Evolutionary conservation across 2,888 invertebrate species (phyloP).

Genomic region (Melanophora roralis): DNA sequence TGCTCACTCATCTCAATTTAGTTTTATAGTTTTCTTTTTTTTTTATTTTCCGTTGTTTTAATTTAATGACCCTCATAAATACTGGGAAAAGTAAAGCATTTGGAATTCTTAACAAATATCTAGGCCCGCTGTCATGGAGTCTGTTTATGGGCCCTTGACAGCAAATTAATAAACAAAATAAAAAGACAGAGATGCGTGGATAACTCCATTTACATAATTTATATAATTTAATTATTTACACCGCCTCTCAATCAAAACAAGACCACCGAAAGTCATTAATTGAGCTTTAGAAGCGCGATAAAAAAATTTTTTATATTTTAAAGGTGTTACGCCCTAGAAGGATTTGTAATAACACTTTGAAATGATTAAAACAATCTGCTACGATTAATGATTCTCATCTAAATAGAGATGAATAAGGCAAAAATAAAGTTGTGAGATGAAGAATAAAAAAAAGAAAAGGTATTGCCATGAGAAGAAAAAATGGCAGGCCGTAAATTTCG

Average conservation of each 20-base stretch:
- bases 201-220: conserved; percentile 39
- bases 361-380: no score
- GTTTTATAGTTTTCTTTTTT: conserved; percentile 3
- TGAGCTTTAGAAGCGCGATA: no score
- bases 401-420: no score
- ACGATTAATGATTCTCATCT: no score
- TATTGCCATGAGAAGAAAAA: no score
- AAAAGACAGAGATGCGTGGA: conserved; percentile 4
- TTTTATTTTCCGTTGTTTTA: conserved; percentile 26
- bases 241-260: conserved; percentile 36
- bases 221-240: conserved; percentile 37
- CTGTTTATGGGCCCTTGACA: conserved; percentile 45
- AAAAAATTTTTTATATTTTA: no score
- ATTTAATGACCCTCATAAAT: conserved; percentile 59
- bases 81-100: conserved; percentile 52
- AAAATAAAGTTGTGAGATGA: no score
- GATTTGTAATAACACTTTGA: no score
- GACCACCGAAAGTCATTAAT: not conserved
- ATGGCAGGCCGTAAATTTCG: no score
- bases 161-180: conserved; percentile 54
- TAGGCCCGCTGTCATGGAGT: conserved; percentile 26
- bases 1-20: conserved; percentile 14
- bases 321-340: not conserved
- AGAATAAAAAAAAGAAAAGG: no score
- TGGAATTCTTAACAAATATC: conserved; percentile 13